Evolutionary conservation across 2,888 invertebrate species (phyloP).

Genomic region (Eristalinus aeneus): DNA sequence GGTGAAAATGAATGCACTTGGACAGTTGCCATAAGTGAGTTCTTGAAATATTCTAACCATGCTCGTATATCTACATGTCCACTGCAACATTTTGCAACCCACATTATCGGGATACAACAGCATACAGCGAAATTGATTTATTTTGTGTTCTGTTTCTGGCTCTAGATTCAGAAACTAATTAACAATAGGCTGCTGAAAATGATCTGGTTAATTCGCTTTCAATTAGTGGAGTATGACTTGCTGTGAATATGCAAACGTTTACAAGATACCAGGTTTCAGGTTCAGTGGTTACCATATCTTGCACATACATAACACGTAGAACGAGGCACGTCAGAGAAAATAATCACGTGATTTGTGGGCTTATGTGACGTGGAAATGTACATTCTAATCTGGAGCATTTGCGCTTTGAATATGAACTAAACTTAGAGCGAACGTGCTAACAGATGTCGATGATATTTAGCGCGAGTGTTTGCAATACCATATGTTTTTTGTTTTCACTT

Average conservation of each 20-base stretch:
- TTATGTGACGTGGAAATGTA: conserved; percentile 13
- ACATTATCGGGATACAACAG: conserved; percentile 25
- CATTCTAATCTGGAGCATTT: conserved; percentile 2
- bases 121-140: conserved; percentile 34
- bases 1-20: background rate
- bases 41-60: conserved; percentile 37
- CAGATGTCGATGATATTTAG: background rate
- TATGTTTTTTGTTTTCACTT: background rate
- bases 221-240: conserved; percentile 30
- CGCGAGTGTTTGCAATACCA: background rate
- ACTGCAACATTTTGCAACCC: conserved; percentile 15
- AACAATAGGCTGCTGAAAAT: conserved; percentile 44
- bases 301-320: background rate
- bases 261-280: background rate
- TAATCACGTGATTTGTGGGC: conserved; percentile 22
- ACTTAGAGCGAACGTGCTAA: conserved; percentile 14
- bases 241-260: background rate
- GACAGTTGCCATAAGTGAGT: conserved; percentile 43
- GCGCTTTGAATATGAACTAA: background rate
- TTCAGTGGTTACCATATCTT: background rate
- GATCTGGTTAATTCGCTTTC: conserved; percentile 50
- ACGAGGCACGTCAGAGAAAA: conserved; percentile 2
- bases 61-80: conserved; percentile 1
- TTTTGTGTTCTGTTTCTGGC: conserved; percentile 23
- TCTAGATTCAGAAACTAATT: conserved; percentile 44